A percentile compares a stretch with the other conserved stretches of the same genome.
Conservation (phyloP, 2,888 invertebrate genomes). For the Caenorhabditis afra region DNA sequence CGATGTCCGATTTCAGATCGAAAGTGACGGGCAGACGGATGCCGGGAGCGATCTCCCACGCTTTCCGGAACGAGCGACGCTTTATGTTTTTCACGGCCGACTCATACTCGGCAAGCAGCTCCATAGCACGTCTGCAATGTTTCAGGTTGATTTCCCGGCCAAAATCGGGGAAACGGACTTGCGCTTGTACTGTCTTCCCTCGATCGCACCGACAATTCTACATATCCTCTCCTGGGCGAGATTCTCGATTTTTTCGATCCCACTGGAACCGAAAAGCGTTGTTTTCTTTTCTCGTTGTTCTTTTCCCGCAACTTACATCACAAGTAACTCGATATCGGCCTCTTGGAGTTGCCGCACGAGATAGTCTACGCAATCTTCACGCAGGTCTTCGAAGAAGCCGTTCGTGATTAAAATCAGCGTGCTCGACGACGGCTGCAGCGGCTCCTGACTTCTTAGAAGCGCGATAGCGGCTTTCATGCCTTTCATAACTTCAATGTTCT, state of each 20-base stretch:
- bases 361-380: constrained; percentile 25
- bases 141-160: no score
- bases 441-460: background rate
- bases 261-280: no score
- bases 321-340: constrained; percentile 17
- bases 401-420: constrained; percentile 38
- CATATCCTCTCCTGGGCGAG: constrained; percentile 15
- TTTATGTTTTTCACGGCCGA: no score
- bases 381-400: constrained; percentile 26
- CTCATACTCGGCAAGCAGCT: no score
- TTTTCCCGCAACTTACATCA: constrained; percentile 43
- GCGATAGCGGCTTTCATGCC: constrained; percentile 21
- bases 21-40: constrained; percentile 55
- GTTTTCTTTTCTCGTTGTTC: no score
- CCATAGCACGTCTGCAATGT: no score
- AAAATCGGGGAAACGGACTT: constrained; percentile 22
- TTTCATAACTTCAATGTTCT: constrained; percentile 1
- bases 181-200: constrained; percentile 27
- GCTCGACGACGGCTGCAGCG: constrained; percentile 9
- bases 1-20: constrained; percentile 47
- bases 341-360: background rate
- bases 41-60: constrained; percentile 47
- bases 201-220: constrained; percentile 1
- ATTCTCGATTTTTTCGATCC: constrained; percentile 19
- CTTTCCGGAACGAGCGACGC: no score